A percentile compares a stretch with the other conserved stretches of the same genome.
Evolutionary conservation across 2,888 invertebrate species (phyloP).

Genomic region (Cactoblastis cactorum): DNA sequence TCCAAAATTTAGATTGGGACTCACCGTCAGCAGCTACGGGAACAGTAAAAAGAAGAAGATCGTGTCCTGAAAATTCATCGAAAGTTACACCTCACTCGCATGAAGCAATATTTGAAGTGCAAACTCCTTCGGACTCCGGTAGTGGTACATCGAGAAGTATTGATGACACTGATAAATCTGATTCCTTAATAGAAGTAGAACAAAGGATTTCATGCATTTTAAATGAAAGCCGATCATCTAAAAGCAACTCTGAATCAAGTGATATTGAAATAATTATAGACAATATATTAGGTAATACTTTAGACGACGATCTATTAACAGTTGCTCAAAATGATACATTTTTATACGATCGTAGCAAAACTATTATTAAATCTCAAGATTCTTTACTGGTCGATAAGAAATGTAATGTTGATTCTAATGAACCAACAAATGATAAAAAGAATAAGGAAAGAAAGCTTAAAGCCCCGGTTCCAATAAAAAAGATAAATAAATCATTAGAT

Average conservation of each 20-base stretch:
- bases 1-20: constrained; percentile 83
- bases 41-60: constrained; percentile 84
- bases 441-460: constrained; percentile 53
- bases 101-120: constrained; percentile 57
- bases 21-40: constrained; percentile 85
- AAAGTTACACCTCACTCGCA: constrained; percentile 38
- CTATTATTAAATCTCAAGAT: constrained; percentile 53
- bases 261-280: constrained; percentile 67
- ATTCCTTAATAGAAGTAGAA: constrained; percentile 64
- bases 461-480: constrained; percentile 56
- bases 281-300: constrained; percentile 50
- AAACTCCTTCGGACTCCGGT: constrained; percentile 67
- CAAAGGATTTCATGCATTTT: constrained; percentile 72
- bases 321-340: constrained; percentile 45
- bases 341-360: constrained; percentile 52
- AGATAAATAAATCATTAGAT: constrained; percentile 58
- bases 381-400: constrained; percentile 36
- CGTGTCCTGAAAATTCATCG: constrained; percentile 63
- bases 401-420: constrained; percentile 33
- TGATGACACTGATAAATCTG: constrained; percentile 56
- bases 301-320: constrained; percentile 41
- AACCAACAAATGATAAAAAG: constrained; percentile 46
- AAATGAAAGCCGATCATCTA: constrained; percentile 69
- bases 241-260: constrained; percentile 70
- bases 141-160: constrained; percentile 63